Base-by-base conservation (phyloP, 1,140 invertebrate genomes). In the Marisa cornuarietis region DNA sequence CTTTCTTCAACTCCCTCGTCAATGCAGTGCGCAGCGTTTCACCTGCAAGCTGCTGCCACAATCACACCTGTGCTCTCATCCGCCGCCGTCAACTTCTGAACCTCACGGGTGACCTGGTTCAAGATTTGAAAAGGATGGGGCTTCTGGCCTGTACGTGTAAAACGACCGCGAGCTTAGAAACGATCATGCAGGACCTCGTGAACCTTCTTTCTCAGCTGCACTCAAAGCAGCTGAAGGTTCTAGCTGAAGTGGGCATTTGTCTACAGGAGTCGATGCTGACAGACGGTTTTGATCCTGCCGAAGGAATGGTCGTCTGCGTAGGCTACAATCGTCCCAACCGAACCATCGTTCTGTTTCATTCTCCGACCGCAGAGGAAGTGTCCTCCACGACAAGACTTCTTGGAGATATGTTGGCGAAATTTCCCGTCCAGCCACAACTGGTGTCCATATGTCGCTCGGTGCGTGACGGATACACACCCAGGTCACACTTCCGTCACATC, bases 401-500 rank as follows among this genome's bases (percentile, higher is more conserved):
- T 18, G 7, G 20, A 24, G 10, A 51, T 20, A 9, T 72, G 58
- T 49, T 78, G 72, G 24, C 10, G 18, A 76, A 11, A 20, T 42
- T 7, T 10, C 20, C 24, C 22, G 81, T 71, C 61, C 65, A 61
- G 18, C 79, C 82, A n/a, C 63, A 81, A 8, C 20, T 87, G 16
- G 82, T 87, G 51, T 87, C 86, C 14, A 61, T 88, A 0, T 83
- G 82, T 78, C 77, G 87, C 24, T 88, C 87, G 8, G 79, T 88
- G 24, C 69, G 87, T 49, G 87, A 88, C 66, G 87, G 87, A 5
- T 88, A 87, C 62, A 88, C 87, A 0, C 87, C 87, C 5, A 82
- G 86, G 66, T 66, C 82, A 63, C 80, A 73, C 52, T 86, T 85
- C 72, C 80, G 74, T 22, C 63, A 54, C 42, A 88, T 88, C 66